phyloP scores from a whole-genome alignment of 2,888 invertebrate species.

The Xestia xanthographa region DNA sequence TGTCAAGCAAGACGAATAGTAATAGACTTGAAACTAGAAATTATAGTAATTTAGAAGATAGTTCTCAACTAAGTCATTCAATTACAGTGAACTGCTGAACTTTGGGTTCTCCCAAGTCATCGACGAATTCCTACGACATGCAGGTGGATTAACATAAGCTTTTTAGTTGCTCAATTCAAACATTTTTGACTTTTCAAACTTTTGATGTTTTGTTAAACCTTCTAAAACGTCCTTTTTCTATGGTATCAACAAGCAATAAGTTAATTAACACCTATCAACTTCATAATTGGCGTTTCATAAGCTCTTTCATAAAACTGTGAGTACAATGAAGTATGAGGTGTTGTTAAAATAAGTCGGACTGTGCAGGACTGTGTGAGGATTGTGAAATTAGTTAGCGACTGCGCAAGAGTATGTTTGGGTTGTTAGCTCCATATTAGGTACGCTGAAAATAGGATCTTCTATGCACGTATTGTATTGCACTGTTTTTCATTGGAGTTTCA shows the following conservation, averaged over 20 bases:
- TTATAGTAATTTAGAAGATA: not conserved
- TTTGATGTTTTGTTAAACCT: not conserved
- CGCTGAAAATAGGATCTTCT: not conserved
- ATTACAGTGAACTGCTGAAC: not conserved
- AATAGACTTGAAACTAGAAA: not conserved
- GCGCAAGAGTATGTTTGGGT: slow-evolving; percentile 22
- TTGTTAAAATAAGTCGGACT: slow-evolving; percentile 34
- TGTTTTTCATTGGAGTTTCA: not conserved
- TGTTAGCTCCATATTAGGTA: not conserved
- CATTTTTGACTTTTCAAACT: no score
- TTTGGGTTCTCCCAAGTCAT: not conserved
- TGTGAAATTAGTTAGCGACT: slow-evolving; percentile 57
- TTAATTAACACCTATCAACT: slow-evolving; percentile 57
- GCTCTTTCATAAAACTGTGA: slow-evolving; percentile 32
- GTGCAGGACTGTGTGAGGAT: slow-evolving; percentile 31
- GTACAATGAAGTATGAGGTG: slow-evolving; percentile 22
- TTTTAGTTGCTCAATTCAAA: not conserved
- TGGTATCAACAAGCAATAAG: slow-evolving; percentile 16
- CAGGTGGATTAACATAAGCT: not conserved
- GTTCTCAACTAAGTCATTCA: not conserved
- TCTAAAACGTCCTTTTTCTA: not conserved
- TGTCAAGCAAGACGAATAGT: not conserved
- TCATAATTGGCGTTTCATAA: slow-evolving; percentile 64
- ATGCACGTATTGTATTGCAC: not conserved
- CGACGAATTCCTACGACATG: not conserved